Conservation (phyloP, 2,888 invertebrate genomes). For the Ormyrus rosae region DNA sequence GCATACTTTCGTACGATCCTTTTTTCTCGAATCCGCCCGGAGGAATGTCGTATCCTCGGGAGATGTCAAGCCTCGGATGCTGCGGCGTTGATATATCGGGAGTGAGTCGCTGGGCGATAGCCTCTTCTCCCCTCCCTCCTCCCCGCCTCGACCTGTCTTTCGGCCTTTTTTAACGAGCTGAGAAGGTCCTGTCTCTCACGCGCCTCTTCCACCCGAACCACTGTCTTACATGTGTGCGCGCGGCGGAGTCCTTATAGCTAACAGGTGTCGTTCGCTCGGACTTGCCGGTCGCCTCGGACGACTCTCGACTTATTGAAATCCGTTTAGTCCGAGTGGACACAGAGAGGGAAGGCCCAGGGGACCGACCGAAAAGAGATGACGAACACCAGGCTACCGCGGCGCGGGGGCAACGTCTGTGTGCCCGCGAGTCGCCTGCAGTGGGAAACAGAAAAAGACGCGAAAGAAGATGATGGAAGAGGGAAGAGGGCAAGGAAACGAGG, state of each 20-base stretch:
- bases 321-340: constrained; percentile 58
- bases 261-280: constrained; percentile 69
- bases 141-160: background rate
- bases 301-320: constrained; percentile 65
- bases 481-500: too few species aligned
- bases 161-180: constrained; percentile 62
- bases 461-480: constrained; percentile 11
- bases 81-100: constrained; percentile 71
- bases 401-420: background rate
- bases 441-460: constrained; percentile 46
- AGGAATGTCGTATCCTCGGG: constrained; percentile 58
- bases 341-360: constrained; percentile 46
- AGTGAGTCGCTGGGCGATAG: constrained; percentile 61
- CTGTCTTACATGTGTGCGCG: too few species aligned
- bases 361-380: constrained; percentile 39
- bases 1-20: background rate
- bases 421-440: constrained; percentile 1
- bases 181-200: constrained; percentile 47
- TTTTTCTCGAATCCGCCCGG: constrained; percentile 27
- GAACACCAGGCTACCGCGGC: constrained; percentile 6
- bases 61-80: constrained; percentile 69
- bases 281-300: constrained; percentile 58
- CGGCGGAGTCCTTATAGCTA: constrained; percentile 57
- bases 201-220: background rate
- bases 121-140: background rate